Evolutionary conservation across 2,888 invertebrate species (phyloP), one percentile per base, ranked within the genome.

Genomic region (Eurois occulta): DNA sequence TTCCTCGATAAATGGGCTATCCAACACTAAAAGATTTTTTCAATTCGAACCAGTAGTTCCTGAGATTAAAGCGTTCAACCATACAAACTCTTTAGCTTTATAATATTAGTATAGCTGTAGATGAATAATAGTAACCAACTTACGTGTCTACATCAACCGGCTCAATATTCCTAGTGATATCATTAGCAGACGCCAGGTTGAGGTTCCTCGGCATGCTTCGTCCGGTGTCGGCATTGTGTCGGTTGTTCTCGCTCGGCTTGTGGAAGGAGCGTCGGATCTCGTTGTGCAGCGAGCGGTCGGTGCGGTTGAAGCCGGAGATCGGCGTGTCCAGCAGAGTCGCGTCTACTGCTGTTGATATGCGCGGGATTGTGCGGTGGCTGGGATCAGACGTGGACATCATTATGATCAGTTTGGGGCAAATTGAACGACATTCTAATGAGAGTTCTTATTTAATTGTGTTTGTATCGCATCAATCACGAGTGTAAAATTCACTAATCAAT

Each of bases 201-300:
- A 97, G 97, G 88, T 97, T 97, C 46, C 97, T 95, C 62, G 97
- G 97, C 94, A 96, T 94, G 88, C 93, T 94, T 95, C 97, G 89
- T 88, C 95, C 91, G 87, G 95, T 89, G 94, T 93, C 86, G 72
- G 72, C 94, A 68, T 60, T 93, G 91, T 87, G 96, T 85, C 89
- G 78, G 90, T 70, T 94, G 91, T 78, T 94, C 65, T 95, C 91
- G 93, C 85, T 94, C 79, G 86, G 94, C 91, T 85, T 95, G 95
- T 94, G 97, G 96, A 93, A 97, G 82, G 93, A 97, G 91, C 96
- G 96, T 78, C 95, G 92, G 91, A 95, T 95, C 94, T 92, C 97
- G 86, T 90, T 94, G 89, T 88, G 92, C 70, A 89, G 92, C 82
- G 92, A 93, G 85, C 91, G 95, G 85, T 93, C 93, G 84, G 91